A percentile compares a stretch with the other conserved stretches of the same genome.
phyloP scores from a whole-genome alignment of 2,113 vertebrate species.

The Megatriorchis doriae region DNA sequence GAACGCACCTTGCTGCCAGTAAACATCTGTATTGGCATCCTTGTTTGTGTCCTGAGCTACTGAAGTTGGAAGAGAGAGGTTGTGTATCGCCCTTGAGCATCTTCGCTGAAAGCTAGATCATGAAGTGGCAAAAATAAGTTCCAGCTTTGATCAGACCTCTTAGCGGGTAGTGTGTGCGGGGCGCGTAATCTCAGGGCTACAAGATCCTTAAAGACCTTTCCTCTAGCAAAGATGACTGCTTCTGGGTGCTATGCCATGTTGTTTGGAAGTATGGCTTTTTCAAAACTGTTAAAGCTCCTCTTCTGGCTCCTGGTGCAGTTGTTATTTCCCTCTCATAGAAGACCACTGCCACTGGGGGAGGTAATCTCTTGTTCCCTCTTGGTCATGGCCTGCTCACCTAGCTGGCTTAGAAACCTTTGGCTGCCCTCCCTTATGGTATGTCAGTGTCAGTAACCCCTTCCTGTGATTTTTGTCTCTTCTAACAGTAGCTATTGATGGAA shows the following conservation, averaged over 20 bases:
- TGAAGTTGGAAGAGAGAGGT: not conserved
- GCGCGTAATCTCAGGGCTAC: accelerated
- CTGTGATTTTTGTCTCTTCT: not conserved
- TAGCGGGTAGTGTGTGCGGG: accelerated
- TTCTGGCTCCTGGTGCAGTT: not conserved
- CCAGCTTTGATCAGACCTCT: not conserved
- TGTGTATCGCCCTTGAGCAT: not conserved
- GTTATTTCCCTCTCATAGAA: accelerated
- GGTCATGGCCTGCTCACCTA: not conserved
- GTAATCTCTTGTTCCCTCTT: not conserved
- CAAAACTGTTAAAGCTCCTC: not conserved
- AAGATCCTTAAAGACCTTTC: not conserved
- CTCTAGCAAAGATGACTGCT: not conserved
- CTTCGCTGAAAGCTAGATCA: not conserved
- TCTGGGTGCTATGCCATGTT: accelerated
- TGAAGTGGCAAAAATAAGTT: not conserved
- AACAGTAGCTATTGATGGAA: conserved; percentile 82
- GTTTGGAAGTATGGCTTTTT: not conserved
- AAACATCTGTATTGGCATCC: not conserved
- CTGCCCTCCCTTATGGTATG: not conserved
- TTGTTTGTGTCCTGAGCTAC: accelerated
- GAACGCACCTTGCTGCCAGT: not conserved
- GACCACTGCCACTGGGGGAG: not conserved
- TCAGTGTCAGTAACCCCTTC: not conserved
- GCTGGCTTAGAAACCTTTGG: not conserved